Evolutionary conservation across 2,113 vertebrate species (phyloP), one percentile per base, ranked within the genome.

Genomic region (Tretioscincus oriximinensis): DNA sequence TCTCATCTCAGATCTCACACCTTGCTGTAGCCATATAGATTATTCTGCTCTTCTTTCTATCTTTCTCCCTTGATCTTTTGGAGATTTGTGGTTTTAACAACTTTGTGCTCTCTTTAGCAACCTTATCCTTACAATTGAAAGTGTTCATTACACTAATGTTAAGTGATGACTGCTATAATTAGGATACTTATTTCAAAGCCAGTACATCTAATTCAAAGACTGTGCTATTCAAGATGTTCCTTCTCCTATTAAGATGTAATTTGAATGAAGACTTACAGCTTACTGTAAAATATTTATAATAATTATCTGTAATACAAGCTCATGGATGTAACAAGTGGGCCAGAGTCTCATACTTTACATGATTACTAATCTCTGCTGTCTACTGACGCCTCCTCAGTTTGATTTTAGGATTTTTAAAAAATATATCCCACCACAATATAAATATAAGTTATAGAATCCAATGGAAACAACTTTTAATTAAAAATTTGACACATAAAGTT

Each of bases 71-170:
- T 78, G 84, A 83, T 86, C 83, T 11, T 76, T 75, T 80, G 83
- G 88, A 91, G 78, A 81, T 80, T 81, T 29, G 14, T 0, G 0
- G 81, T 81, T 91, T 91, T 90, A 91, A 90, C 73, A 84, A 85
- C 76, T 90, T 86, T 90, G 89, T 87, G 90, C 86, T 85, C 81
- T 92, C 85, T 92, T 91, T 91, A 81, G 90, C 86, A 92, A 81
- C 72, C 75, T 88, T 88, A 89, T 89, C 85, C 41, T 5, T 89
- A 87, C 87, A 93, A 90, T 90, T 86, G 86, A 92, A 78, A 85
- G 81, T 90, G 82, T 89, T 92, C 88, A 87, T 91, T 92, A 92
- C 92, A 91, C 73, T 81, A 83, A 90, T 85, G 87, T 83, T 87
- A 90, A 89, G 84, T 0, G 5, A 90, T 87, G 87, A 91, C 86